phyloP scores from a whole-genome alignment of 2,113 vertebrate genomes.

The Microcebus griseorufus region DNA sequence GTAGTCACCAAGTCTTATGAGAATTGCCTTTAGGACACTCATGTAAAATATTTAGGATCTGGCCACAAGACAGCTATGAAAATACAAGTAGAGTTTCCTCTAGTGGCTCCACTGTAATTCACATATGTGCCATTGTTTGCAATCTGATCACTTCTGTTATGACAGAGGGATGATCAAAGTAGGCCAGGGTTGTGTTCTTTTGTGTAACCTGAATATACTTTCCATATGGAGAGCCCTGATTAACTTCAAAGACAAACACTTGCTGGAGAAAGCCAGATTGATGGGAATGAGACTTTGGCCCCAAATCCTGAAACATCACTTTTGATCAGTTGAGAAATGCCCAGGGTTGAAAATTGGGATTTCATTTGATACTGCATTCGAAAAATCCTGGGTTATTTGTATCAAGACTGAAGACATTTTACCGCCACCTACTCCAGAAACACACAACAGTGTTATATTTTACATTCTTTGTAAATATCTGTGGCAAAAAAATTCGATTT shows the following conservation, averaged over 20 bases:
- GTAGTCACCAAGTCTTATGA: neutral
- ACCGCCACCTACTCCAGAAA: conserved; percentile 41
- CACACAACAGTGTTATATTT: conserved; percentile 33
- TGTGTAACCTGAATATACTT: conserved; percentile 32
- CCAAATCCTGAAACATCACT: neutral
- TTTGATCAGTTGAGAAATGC: conserved; percentile 26
- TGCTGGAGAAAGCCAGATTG: neutral
- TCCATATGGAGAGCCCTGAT: neutral
- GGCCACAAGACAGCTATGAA: neutral
- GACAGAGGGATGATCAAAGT: conserved; percentile 43
- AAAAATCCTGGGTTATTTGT: neutral
- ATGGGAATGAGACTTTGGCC: neutral
- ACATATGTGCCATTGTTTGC: neutral
- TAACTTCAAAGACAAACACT: conserved; percentile 7
- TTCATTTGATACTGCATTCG: neutral
- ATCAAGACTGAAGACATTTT: conserved; percentile 13
- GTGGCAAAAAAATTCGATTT: conserved; percentile 52
- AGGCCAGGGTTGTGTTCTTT: neutral
- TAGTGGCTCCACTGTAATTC: neutral
- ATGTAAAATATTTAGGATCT: neutral
- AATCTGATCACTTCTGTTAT: conserved; percentile 7
- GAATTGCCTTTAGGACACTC: neutral
- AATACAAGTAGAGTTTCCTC: neutral
- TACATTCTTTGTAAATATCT: conserved; percentile 74
- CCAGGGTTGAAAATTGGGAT: neutral